phyloP scores from a whole-genome alignment of 2,797 vertebrate genomes.

The Pseudopleuronectes americanus region DNA sequence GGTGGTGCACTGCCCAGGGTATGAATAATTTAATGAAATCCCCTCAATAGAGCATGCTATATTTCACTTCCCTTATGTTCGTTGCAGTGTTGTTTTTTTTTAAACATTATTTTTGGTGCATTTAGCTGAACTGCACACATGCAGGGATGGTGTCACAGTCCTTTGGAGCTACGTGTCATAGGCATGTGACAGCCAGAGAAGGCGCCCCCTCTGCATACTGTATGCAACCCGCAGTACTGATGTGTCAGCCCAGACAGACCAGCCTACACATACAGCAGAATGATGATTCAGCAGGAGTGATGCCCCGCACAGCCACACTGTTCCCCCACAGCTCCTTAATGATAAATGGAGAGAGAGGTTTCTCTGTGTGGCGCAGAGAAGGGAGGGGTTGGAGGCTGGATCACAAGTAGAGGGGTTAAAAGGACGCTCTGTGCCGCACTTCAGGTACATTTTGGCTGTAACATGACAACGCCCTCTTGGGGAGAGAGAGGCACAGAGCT shows the following conservation, averaged over 20 bases:
- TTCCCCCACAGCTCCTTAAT: slow-evolving; percentile 43
- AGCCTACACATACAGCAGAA: slow-evolving; percentile 57
- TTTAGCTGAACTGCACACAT: slow-evolving; percentile 17
- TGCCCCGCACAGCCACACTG: slow-evolving; percentile 33
- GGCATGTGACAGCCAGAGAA: slow-evolving; percentile 29
- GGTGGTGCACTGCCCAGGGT: slow-evolving; percentile 29
- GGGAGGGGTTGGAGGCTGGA: neutral
- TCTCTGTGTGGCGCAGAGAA: slow-evolving; percentile 46
- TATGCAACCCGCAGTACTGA: slow-evolving; percentile 39
- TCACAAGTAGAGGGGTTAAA: slow-evolving; percentile 20
- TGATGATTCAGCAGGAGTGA: slow-evolving; percentile 78
- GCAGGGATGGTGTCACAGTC: slow-evolving; percentile 16
- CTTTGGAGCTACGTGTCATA: slow-evolving; percentile 13
- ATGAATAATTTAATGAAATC: slow-evolving; percentile 65
- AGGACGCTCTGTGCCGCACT: slow-evolving; percentile 28
- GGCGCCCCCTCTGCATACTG: slow-evolving; percentile 49
- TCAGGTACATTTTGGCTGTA: slow-evolving; percentile 58
- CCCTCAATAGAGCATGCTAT: slow-evolving; percentile 18
- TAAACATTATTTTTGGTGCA: slow-evolving; percentile 8
- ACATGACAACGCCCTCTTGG: slow-evolving; percentile 52
- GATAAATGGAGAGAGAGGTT: slow-evolving; percentile 54
- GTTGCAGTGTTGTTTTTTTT: neutral
- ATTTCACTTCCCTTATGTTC: neutral
- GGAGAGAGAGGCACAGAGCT: slow-evolving; percentile 12
- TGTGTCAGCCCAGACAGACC: slow-evolving; percentile 67